Conservation (phyloP, 2,113 vertebrate species). For the Pyxicephalus adspersus region DNA sequence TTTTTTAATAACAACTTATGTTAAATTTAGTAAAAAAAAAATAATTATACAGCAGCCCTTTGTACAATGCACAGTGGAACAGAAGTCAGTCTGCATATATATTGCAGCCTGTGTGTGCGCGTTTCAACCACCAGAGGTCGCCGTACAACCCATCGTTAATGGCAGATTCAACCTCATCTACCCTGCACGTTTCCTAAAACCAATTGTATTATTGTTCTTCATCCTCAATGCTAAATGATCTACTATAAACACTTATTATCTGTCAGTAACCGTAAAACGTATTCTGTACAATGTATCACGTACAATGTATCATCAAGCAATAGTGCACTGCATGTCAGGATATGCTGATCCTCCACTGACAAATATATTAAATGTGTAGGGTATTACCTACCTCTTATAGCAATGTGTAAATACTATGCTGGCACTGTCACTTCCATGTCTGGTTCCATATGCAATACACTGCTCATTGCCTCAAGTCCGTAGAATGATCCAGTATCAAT, state of each 20-base stretch:
- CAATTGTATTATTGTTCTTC: background rate
- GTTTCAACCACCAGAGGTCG: constrained; percentile 8
- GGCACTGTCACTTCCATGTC: background rate
- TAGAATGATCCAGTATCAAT: too few relatives aligned
- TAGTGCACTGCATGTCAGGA: background rate
- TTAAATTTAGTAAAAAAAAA: too few relatives aligned
- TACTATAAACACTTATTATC: background rate
- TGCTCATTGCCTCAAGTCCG: constrained; percentile 9
- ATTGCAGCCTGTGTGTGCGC: background rate
- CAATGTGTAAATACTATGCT: constrained; percentile 2
- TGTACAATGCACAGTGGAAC: background rate
- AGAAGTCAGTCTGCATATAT: background rate
- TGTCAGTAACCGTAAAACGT: background rate
- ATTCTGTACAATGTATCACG: background rate
- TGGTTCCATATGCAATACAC: background rate
- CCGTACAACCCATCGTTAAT: background rate
- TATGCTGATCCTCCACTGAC: too few relatives aligned
- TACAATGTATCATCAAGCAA: background rate
- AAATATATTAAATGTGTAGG: background rate
- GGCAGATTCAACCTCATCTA: background rate
- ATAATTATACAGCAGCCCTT: too few relatives aligned
- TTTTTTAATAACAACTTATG: too few relatives aligned
- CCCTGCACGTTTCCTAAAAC: background rate
- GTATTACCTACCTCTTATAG: constrained; percentile 10
- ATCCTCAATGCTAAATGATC: too few relatives aligned